A percentile compares a stretch with the other conserved stretches of the same genome.
Evolutionary conservation across 64 coral and sea anemone species (phyloP).

Genomic region (Actinia equina): DNA sequence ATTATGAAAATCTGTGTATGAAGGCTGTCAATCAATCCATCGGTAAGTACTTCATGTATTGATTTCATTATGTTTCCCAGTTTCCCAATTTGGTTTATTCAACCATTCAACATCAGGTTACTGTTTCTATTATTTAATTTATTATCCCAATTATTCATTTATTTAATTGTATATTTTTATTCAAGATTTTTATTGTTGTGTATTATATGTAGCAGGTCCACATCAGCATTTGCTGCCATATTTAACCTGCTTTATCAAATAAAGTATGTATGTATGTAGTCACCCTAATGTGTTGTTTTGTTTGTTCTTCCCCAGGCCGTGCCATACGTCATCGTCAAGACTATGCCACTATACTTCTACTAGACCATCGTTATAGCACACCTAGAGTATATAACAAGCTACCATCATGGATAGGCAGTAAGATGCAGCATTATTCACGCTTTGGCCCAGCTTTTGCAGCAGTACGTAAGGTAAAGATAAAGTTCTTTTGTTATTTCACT

Average conservation of each 20-base stretch:
- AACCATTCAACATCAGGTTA: too few relatives aligned
- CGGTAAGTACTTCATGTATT: conserved; percentile 40
- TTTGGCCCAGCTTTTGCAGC: conserved; percentile 79
- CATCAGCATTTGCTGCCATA: too few relatives aligned
- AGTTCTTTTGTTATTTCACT: not conserved
- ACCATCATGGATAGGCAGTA: conserved; percentile 58
- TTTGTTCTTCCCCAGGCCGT: conserved; percentile 40
- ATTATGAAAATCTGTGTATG: conserved; percentile 99
- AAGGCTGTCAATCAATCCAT: conserved; percentile 99
- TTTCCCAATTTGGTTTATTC: too few relatives aligned
- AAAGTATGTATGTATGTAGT: too few relatives aligned
- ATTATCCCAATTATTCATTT: too few relatives aligned
- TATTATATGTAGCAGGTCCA: too few relatives aligned
- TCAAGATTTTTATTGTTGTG: too few relatives aligned
- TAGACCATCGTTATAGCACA: conserved; percentile 68
- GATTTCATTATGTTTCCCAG: not conserved
- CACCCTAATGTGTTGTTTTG: not conserved
- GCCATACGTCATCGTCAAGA: conserved; percentile 79
- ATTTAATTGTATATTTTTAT: too few relatives aligned
- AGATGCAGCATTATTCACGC: conserved; percentile 63
- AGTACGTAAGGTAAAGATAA: conserved; percentile 64
- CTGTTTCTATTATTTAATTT: too few relatives aligned
- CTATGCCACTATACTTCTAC: conserved; percentile 74
- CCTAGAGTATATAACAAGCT: conserved; percentile 49
- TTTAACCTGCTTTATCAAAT: too few relatives aligned